Conservation (phyloP, 2,113 vertebrate species). For the Atlantisia rogersi region DNA sequence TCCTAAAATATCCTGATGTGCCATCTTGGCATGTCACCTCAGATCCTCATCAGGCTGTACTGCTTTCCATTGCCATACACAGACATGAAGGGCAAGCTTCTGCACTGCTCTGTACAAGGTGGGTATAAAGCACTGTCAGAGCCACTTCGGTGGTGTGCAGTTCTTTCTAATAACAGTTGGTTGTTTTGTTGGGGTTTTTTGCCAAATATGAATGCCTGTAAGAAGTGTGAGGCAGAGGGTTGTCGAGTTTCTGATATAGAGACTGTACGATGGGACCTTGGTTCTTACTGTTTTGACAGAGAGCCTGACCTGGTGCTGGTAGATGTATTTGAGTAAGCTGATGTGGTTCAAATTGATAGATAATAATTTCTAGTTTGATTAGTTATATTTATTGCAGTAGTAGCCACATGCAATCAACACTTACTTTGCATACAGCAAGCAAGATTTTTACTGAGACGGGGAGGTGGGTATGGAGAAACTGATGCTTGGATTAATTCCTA, state of each 20-base stretch:
- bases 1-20: background rate
- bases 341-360: background rate
- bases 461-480: fast-evolving
- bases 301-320: background rate
- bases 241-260: background rate
- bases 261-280: background rate
- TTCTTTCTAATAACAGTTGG: fast-evolving
- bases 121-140: background rate
- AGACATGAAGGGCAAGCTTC: background rate
- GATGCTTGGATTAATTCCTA: background rate
- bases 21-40: background rate
- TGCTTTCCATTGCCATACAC: background rate
- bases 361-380: background rate
- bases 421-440: background rate
- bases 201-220: background rate
- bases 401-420: background rate
- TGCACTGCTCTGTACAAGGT: background rate
- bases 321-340: background rate
- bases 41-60: background rate
- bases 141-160: background rate
- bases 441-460: fast-evolving
- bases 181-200: background rate
- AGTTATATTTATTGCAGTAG: background rate
- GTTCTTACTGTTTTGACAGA: background rate
- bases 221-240: background rate